A percentile compares a stretch with the other conserved stretches of the same genome.
phyloP scores from a whole-genome alignment of 2,888 invertebrate species.

The Alloplasta piceator region DNA sequence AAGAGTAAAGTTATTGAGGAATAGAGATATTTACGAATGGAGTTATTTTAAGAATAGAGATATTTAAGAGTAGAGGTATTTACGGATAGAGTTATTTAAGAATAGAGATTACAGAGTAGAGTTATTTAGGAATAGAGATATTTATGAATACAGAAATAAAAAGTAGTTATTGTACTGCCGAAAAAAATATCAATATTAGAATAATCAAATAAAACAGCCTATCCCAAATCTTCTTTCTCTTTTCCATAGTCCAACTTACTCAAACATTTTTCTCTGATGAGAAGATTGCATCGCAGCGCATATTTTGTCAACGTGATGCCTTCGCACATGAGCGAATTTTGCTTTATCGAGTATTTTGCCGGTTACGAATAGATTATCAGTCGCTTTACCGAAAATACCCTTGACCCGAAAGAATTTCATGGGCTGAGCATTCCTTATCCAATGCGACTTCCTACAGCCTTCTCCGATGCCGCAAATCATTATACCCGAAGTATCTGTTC shows the following conservation, averaged over 20 bases:
- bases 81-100: no score
- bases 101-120: no score
- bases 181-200: no score
- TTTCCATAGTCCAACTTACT: conserved; percentile 85
- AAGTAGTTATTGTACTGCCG: no score
- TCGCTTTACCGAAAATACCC: conserved; percentile 90
- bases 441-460: conserved; percentile 86
- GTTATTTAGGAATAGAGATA: no score
- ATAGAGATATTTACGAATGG: no score
- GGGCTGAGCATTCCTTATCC: conserved; percentile 86
- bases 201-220: no score
- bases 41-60: no score
- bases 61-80: no score
- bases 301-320: conserved; percentile 88
- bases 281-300: conserved; percentile 92
- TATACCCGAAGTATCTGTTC: conserved; percentile 89
- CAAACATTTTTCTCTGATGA: conserved; percentile 94
- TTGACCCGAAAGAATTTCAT: conserved; percentile 90
- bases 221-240: no score
- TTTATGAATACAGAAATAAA: no score
- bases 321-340: conserved; percentile 88
- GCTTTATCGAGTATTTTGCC: conserved; percentile 89
- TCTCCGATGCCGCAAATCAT: conserved; percentile 90
- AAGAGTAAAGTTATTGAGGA: no score
- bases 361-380: conserved; percentile 89